Conservation (phyloP, 2,797 vertebrate genomes). For the Lates japonicus region DNA sequence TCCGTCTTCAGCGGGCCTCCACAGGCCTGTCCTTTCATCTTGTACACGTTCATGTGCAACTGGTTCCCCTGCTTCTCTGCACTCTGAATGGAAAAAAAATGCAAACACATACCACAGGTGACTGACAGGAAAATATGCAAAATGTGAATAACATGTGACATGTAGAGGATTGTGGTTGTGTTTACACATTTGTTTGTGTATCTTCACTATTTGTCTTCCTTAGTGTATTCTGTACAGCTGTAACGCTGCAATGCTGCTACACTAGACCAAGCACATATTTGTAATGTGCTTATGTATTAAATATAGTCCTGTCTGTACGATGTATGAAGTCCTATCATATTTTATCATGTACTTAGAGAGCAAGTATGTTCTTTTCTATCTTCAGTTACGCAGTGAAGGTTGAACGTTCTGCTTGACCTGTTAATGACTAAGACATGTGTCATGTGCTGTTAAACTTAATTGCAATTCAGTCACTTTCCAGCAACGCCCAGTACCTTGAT, state of each 20-base stretch:
- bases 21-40: slow-evolving; percentile 85
- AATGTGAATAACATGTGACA: not conserved
- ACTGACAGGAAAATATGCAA: not conserved
- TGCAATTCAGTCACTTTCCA: not conserved
- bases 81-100: slow-evolving; percentile 83
- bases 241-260: slow-evolving; percentile 1
- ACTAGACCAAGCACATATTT: slow-evolving; percentile 17
- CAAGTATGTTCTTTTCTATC: not conserved
- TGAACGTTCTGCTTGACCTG: not conserved
- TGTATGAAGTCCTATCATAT: not conserved
- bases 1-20: slow-evolving; percentile 83
- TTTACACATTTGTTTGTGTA: not conserved
- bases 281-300: not conserved
- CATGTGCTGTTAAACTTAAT: not conserved
- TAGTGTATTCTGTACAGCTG: not conserved
- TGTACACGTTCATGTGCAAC: slow-evolving; percentile 95
- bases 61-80: slow-evolving; percentile 94
- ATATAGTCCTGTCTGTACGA: not conserved
- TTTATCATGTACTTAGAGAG: not conserved
- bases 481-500: slow-evolving; percentile 90
- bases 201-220: not conserved
- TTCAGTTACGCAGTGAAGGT: not conserved
- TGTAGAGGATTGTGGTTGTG: not conserved
- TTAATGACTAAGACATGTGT: not conserved
- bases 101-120: not conserved